Evolutionary conservation across 2,113 vertebrate genomes (phyloP).

Genomic region (Zapus hudsonius): DNA sequence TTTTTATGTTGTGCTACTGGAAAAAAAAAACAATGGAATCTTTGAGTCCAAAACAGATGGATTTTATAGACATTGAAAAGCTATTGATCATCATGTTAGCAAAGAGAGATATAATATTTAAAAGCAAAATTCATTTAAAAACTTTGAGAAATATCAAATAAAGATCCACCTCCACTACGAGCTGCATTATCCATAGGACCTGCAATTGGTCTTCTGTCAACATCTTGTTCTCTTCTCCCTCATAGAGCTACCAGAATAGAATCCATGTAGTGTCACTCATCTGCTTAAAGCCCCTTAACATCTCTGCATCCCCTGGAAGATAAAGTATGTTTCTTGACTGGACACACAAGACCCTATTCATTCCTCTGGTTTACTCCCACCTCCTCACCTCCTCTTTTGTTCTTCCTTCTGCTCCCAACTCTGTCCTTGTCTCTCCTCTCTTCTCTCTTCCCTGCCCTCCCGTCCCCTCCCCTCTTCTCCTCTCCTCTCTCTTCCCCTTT

Average conservation of each 20-base stretch:
- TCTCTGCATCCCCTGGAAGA: background rate
- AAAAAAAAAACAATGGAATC: background rate
- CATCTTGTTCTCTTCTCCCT: background rate
- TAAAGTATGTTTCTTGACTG: background rate
- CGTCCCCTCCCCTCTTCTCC: background rate
- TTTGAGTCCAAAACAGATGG: slow-evolving; percentile 40
- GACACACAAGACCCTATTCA: background rate
- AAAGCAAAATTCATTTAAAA: slow-evolving; percentile 53
- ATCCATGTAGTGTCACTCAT: background rate
- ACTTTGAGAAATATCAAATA: background rate
- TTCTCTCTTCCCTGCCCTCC: too few relatives aligned
- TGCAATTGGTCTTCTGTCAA: background rate
- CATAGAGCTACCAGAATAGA: background rate
- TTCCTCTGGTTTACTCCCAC: background rate
- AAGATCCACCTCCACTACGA: too few relatives aligned
- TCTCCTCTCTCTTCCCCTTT: too few relatives aligned
- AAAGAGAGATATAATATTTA: slow-evolving; percentile 38
- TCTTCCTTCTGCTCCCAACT: background rate
- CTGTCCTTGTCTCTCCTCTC: too few relatives aligned
- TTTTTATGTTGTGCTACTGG: background rate
- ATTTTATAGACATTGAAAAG: slow-evolving; percentile 51
- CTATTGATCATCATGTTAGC: slow-evolving; percentile 3
- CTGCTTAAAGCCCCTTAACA: background rate
- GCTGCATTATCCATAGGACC: background rate
- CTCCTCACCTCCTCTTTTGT: background rate